These are phyloP conservation scores for Conomelus anceps DNA, from an alignment of 2,888 invertebrate species.

Conservation along the genomic window DNA sequence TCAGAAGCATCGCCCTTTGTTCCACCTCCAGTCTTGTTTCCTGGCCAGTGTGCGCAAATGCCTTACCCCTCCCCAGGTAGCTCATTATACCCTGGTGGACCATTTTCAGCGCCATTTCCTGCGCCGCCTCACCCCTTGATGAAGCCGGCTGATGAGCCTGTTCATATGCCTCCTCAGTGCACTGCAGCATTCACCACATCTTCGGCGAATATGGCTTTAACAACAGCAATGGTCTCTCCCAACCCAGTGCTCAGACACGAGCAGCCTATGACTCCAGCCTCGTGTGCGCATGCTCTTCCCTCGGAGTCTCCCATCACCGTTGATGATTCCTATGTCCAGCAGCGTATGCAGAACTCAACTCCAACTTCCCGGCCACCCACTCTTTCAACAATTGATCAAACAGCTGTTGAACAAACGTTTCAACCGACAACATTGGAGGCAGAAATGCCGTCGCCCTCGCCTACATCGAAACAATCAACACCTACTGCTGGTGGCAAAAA, in stretches of 20 bases:
- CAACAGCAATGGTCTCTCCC: slow-evolving; percentile 72
- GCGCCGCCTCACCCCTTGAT: slow-evolving; percentile 39
- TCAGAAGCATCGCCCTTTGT: slow-evolving; percentile 54
- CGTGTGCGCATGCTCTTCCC: slow-evolving; percentile 22
- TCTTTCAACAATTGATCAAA: not conserved
- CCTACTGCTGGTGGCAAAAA: slow-evolving; percentile 45
- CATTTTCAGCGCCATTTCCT: slow-evolving; percentile 53
- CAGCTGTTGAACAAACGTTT: slow-evolving; percentile 4
- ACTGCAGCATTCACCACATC: slow-evolving; percentile 75
- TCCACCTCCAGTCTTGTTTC: slow-evolving; percentile 55
- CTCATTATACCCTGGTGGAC: slow-evolving; percentile 56
- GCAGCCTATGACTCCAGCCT: slow-evolving; percentile 31
- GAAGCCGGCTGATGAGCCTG: slow-evolving; percentile 50
- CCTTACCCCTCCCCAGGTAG: slow-evolving; percentile 62
- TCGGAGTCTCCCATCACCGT: slow-evolving; percentile 18
- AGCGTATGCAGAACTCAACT: not conserved
- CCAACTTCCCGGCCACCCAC: slow-evolving; percentile 7
- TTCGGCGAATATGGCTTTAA: slow-evolving; percentile 72
- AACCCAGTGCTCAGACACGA: slow-evolving; percentile 40
- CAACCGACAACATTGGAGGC: slow-evolving; percentile 3
- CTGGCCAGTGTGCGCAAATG: slow-evolving; percentile 49
- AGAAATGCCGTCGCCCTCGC: slow-evolving; percentile 17
- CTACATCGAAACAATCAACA: slow-evolving; percentile 19
- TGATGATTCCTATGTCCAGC: slow-evolving; percentile 11
- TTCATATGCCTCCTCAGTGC: slow-evolving; percentile 51